Evolutionary conservation across 2,888 invertebrate species (phyloP).

Genomic region (Masnerella sp.): DNA sequence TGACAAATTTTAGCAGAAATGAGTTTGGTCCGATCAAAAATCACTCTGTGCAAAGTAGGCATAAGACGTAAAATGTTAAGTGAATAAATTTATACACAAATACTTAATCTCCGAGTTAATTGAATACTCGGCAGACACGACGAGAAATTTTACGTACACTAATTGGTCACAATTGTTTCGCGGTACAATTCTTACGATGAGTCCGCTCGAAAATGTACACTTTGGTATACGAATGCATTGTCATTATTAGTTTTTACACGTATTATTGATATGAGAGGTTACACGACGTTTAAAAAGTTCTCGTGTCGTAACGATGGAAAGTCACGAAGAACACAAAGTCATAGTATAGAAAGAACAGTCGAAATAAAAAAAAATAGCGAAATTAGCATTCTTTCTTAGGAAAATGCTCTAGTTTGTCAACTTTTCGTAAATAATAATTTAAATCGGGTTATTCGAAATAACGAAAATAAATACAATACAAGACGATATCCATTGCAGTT

Average conservation of each 20-base stretch:
- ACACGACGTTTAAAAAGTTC: slow-evolving; percentile 34
- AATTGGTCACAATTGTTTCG: slow-evolving; percentile 36
- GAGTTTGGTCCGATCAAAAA: slow-evolving; percentile 21
- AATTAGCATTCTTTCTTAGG: no score
- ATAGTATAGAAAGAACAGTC: no score
- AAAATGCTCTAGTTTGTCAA: no score
- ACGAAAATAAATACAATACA: slow-evolving; percentile 10
- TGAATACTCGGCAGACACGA: slow-evolving; percentile 18
- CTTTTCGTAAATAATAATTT: no score
- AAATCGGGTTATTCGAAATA: no score
- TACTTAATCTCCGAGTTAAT: slow-evolving; percentile 23
- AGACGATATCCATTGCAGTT: slow-evolving; percentile 6
- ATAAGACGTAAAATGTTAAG: slow-evolving; percentile 29
- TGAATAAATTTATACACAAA: slow-evolving; percentile 35
- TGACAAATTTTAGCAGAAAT: slow-evolving; percentile 15
- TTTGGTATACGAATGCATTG: slow-evolving; percentile 59
- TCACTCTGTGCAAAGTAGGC: slow-evolving; percentile 50
- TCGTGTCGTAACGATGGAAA: not conserved
- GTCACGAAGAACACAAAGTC: no score
- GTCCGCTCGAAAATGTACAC: slow-evolving; percentile 48
- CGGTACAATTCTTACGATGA: slow-evolving; percentile 34
- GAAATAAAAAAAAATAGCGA: no score
- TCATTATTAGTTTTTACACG: slow-evolving; percentile 30
- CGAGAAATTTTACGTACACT: slow-evolving; percentile 44
- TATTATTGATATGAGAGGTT: slow-evolving; percentile 47